phyloP scores from a whole-genome alignment of 1,140 invertebrate genomes.

The Drosophila saltans region DNA sequence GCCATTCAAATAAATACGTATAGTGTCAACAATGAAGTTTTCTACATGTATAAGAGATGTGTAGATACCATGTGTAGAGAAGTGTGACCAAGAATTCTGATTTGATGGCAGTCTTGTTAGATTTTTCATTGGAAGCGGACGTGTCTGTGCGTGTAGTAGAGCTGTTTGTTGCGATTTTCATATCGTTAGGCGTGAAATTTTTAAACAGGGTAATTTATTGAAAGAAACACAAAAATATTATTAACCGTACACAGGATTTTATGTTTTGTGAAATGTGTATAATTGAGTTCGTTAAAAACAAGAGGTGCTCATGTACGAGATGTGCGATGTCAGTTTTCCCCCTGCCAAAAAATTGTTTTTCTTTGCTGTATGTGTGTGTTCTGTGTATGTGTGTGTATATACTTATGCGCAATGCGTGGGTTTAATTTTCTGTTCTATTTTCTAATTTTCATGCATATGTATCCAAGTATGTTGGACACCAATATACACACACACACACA shows the following conservation, averaged over 20 bases:
- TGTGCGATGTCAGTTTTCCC: neutral
- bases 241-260: neutral
- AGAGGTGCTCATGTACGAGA: neutral
- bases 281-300: neutral
- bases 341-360: conserved; percentile 13
- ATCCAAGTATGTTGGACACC: conserved; percentile 11
- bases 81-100: too few relatives aligned
- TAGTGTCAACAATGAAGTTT: neutral
- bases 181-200: conserved; percentile 12
- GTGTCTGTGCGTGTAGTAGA: conserved; percentile 3
- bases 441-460: conserved; percentile 37
- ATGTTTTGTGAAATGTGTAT: neutral
- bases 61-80: too few relatives aligned
- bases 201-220: conserved; percentile 5
- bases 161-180: neutral
- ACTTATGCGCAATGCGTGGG: conserved; percentile 55
- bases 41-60: neutral
- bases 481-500: neutral
- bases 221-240: neutral
- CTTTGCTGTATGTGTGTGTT: conserved; percentile 12
- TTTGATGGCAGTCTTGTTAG: neutral
- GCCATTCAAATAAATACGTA: neutral
- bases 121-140: conserved; percentile 11
- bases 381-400: conserved; percentile 36
- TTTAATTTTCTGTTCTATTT: conserved; percentile 48